These are phyloP conservation scores for Muscidifurax raptorellus DNA, from an alignment of 1,140 invertebrate genomes.

Conservation along the genomic window DNA sequence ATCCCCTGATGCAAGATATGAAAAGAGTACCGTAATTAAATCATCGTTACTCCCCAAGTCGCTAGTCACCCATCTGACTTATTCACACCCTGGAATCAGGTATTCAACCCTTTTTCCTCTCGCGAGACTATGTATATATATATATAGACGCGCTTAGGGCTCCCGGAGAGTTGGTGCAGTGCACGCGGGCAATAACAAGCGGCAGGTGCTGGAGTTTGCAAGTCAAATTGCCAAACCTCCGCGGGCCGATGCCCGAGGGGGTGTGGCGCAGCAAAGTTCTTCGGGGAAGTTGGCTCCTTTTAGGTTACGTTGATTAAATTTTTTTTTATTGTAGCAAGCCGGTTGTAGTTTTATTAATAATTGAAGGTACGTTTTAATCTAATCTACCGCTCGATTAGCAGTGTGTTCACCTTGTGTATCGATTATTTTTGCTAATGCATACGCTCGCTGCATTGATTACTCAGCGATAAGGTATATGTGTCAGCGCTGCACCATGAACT, in stretches of 20 bases:
- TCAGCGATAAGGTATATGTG: neutral
- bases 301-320: neutral
- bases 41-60: neutral
- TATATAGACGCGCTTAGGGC: neutral
- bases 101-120: neutral
- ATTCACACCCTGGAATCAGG: neutral
- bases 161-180: neutral
- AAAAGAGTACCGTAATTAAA: neutral
- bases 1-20: no score
- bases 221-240: slow-evolving; percentile 45
- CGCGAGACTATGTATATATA: neutral
- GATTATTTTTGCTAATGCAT: neutral
- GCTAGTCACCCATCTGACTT: no score
- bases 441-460: neutral
- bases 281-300: neutral
- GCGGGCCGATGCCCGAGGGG: neutral
- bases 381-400: neutral
- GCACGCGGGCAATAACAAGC: neutral
- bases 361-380: neutral
- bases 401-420: neutral
- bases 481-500: neutral
- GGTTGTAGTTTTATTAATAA: neutral
- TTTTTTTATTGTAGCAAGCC: neutral
- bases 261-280: neutral
- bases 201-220: slow-evolving; percentile 38